These are phyloP conservation scores for Trachythela sp. DNA, from an alignment of 64 coral and sea anemone genomes.

Conservation along the genomic window DNA sequence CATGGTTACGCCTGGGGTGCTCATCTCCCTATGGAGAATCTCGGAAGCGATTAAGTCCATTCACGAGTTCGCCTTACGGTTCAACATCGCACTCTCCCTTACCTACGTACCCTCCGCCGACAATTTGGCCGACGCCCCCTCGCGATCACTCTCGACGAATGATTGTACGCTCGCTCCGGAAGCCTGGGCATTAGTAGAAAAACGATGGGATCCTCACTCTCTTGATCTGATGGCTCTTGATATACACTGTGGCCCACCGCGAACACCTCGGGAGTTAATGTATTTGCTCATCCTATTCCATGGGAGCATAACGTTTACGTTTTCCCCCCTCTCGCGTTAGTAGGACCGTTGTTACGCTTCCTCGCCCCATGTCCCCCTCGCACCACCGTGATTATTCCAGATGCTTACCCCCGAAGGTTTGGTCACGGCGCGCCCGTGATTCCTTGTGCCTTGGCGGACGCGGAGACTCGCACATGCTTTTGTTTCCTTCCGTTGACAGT, in stretches of 20 bases:
- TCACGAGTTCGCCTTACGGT: not conserved
- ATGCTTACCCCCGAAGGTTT: not conserved
- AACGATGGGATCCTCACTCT: not conserved
- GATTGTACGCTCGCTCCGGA: not conserved
- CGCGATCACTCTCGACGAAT: not conserved
- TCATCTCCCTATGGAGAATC: not conserved
- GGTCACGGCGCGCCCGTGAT: not conserved
- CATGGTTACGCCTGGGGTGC: constrained; percentile 20
- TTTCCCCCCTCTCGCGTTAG: not conserved
- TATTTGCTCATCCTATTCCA: constrained; percentile 34
- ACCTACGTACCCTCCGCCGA: not conserved
- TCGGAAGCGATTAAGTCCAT: not conserved
- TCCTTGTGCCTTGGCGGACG: not conserved
- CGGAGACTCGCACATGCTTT: not conserved
- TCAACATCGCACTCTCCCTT: constrained; percentile 21
- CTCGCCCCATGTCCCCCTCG: not conserved
- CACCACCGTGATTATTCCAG: not conserved
- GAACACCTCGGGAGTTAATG: constrained; percentile 1
- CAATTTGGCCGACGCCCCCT: constrained; percentile 26
- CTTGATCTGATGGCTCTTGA: constrained; percentile 40
- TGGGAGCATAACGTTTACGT: not conserved
- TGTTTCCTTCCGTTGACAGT: not conserved
- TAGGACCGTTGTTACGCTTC: not conserved
- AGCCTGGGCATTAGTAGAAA: not conserved
- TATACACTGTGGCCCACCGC: constrained; percentile 30